A percentile compares a stretch with the other conserved stretches of the same genome.
These are phyloP conservation scores for Bathynomus jamesi DNA, from an alignment of 1,140 invertebrate species.

Conservation along the genomic window DNA sequence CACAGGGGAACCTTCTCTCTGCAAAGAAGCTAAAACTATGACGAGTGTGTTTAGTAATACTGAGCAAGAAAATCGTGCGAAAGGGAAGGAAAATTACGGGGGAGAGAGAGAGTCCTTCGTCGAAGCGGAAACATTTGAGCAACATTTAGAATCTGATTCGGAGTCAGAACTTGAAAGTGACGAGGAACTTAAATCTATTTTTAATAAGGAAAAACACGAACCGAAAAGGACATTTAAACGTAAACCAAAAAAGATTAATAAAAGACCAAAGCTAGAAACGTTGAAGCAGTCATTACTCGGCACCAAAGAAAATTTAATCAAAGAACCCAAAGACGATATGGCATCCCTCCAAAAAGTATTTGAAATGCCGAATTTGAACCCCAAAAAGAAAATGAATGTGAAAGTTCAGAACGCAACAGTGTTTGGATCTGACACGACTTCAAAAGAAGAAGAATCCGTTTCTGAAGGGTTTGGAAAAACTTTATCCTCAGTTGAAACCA, in stretches of 20 bases:
- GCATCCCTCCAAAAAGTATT: conserved; percentile 23
- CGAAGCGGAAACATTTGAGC: too few species aligned
- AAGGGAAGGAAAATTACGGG: not conserved
- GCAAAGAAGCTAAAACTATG: conserved; percentile 23
- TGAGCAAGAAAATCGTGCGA: conserved; percentile 18
- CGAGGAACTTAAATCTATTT: conserved; percentile 44
- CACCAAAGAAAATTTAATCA: conserved; percentile 41
- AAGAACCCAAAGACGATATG: conserved; percentile 37
- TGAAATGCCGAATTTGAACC: conserved; percentile 37
- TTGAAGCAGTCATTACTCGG: conserved; percentile 47
- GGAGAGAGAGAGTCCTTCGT: not conserved
- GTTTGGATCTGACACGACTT: conserved; percentile 38
- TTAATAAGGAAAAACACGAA: conserved; percentile 43
- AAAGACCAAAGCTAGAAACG: conserved; percentile 54
- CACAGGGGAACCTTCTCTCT: conserved; percentile 36
- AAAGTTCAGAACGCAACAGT: conserved; percentile 37
- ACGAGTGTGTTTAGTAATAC: conserved; percentile 22
- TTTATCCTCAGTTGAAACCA: conserved; percentile 19
- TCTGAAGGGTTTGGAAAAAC: conserved; percentile 24
- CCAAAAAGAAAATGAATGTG: conserved; percentile 42
- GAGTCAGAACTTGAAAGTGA: conserved; percentile 78
- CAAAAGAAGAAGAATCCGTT: conserved; percentile 15
- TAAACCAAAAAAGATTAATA: conserved; percentile 50
- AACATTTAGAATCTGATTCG: conserved; percentile 20
- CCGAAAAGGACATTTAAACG: conserved; percentile 52